Conservation (phyloP, 2,888 invertebrate genomes). For the Tigriopus californicus region DNA sequence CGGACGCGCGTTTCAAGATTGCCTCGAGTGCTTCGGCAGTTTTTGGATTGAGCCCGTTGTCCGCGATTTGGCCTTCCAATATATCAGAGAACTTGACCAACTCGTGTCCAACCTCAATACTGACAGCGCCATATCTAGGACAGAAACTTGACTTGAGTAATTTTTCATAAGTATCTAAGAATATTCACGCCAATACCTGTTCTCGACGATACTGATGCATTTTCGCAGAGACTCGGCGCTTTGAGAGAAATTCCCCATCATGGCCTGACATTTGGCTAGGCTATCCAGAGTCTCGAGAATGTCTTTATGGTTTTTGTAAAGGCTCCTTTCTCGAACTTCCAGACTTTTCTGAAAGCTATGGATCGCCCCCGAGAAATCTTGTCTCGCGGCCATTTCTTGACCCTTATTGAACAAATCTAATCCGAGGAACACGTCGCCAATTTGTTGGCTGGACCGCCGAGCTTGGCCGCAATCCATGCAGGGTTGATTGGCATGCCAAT, state of each 20-base stretch:
- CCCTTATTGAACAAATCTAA: constrained; percentile 21
- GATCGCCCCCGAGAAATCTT: too few species aligned
- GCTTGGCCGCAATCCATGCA: constrained; percentile 16
- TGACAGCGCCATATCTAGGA: constrained; percentile 38
- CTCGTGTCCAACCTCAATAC: constrained; percentile 45
- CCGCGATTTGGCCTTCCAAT: constrained; percentile 28
- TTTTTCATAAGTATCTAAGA: neutral
- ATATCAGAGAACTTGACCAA: constrained; percentile 43
- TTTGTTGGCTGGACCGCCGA: neutral
- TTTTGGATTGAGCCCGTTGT: too few species aligned
- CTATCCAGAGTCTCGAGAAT: constrained; percentile 31
- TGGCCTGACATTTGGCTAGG: constrained; percentile 35
- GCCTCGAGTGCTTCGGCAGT: too few species aligned
- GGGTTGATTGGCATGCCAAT: too few species aligned
- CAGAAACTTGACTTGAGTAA: neutral
- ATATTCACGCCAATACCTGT: too few species aligned
- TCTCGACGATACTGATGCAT: too few species aligned
- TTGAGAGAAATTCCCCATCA: constrained; percentile 30
- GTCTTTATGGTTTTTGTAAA: constrained; percentile 29
- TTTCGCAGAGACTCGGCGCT: constrained; percentile 28
- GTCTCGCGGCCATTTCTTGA: constrained; percentile 21
- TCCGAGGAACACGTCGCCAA: constrained; percentile 16
- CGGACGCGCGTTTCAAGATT: too few species aligned
- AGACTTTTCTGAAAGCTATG: too few species aligned
- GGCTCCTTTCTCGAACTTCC: too few species aligned